phyloP scores from a whole-genome alignment of 2,113 vertebrate species.

The Camarhynchus parvulus region DNA sequence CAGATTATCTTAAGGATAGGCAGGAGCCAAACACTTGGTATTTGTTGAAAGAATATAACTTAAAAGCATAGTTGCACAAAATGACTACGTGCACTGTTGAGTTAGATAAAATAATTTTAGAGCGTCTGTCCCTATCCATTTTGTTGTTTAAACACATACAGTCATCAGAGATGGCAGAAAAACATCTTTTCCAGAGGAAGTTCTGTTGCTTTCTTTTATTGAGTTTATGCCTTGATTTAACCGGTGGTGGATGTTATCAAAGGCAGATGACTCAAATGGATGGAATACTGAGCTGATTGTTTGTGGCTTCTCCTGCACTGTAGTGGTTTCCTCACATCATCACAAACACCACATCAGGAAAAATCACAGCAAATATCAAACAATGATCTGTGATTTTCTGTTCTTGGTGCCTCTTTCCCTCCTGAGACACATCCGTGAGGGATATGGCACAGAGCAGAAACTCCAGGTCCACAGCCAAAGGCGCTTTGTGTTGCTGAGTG shows the following conservation, averaged over 20 bases:
- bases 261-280: conserved; percentile 19
- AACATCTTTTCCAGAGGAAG: conserved; percentile 17
- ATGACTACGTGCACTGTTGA: background rate
- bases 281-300: background rate
- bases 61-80: background rate
- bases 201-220: background rate
- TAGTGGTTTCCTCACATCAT: background rate
- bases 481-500: background rate
- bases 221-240: conserved; percentile 13
- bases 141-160: background rate
- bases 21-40: background rate
- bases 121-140: background rate
- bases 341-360: background rate
- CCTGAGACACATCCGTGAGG: background rate
- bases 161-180: background rate
- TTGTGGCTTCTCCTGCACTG: background rate
- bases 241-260: background rate
- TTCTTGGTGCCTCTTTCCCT: background rate
- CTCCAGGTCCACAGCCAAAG: background rate
- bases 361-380: background rate
- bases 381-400: background rate
- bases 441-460: background rate
- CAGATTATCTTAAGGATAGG: background rate
- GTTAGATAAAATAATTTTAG: background rate
- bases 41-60: background rate